Evolutionary conservation across 2,113 vertebrate species (phyloP).

Genomic region (Raja brachyura): DNA sequence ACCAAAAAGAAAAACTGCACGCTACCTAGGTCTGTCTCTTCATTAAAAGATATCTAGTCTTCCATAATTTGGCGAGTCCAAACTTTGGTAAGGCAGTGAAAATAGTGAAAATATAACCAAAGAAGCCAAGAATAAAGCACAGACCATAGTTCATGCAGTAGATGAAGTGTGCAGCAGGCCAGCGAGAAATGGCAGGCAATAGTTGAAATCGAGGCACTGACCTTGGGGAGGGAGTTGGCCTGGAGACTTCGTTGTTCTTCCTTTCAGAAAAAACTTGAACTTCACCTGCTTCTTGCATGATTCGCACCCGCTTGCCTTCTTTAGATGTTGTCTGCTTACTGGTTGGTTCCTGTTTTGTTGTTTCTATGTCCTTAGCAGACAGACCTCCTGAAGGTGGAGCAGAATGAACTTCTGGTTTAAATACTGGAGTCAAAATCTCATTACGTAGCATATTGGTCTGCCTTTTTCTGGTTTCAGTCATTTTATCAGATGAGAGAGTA

Average conservation of each 20-base stretch:
- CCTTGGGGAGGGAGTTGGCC: conserved; percentile 55
- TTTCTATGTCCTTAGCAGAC: not conserved
- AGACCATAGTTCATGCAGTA: conserved; percentile 59
- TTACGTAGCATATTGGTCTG: conserved; percentile 39
- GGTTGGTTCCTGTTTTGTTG: not conserved
- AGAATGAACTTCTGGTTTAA: not conserved
- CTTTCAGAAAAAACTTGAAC: conserved; percentile 42
- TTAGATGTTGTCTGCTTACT: conserved; percentile 40
- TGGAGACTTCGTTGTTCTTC: conserved; percentile 43
- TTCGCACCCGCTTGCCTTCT: conserved; percentile 63
- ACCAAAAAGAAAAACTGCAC: not conserved
- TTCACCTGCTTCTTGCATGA: conserved; percentile 47
- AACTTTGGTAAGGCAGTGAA: conserved; percentile 52
- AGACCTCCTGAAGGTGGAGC: conserved; percentile 32
- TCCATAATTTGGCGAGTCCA: conserved; percentile 53
- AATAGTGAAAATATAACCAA: conserved; percentile 57
- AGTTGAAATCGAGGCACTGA: conserved; percentile 61
- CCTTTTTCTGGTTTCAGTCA: conserved; percentile 39
- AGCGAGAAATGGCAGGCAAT: conserved; percentile 47
- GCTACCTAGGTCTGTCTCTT: not conserved
- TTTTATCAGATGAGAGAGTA: not conserved
- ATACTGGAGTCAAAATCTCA: conserved; percentile 32
- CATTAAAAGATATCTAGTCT: conserved; percentile 41
- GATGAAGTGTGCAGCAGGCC: conserved; percentile 55
- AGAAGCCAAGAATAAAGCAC: conserved; percentile 55